Evolutionary conservation across 2,888 invertebrate species (phyloP), one percentile per base, ranked within the genome.

Genomic region (Junonia oenone): DNA sequence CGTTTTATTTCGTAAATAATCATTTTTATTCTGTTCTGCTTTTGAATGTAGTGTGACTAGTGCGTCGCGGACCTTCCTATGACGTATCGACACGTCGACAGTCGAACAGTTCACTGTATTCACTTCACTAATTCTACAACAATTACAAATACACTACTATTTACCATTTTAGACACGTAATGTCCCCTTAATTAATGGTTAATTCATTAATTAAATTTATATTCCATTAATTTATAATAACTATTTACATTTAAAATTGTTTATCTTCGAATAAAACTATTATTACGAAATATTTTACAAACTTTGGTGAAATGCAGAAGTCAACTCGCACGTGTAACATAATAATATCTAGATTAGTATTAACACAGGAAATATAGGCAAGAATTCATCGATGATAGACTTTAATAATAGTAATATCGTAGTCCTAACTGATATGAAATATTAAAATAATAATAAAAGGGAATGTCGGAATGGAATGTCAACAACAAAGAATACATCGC

Each of bases 91-190:
- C 65, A 63, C 63, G 54, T 66, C 69, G 68, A 68, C 59, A 61
- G 61, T 64, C 68, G 65, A 68, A 76, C 75, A 76, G 74, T 75
- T 78, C 76, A 76, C 78, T 73, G 75, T 68, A 69, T 77, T 81
- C 81, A 83, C 81, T 78, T 86, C 79, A 81, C 85, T 88, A 87
- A 79, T 66, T 78, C 88, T 88, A 90, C 86, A 87, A 87, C 89
- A 88, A 85, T 86, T 88, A 88, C 88, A 86, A 83, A 83, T 87
- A 88, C 83, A 82, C 87, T 87, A 89, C 85, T 82, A 81, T 85
- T 80, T 86, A 87, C 80, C 86, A 81, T 87, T 84, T 82, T 78
- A 84, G 87, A 88, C 84, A 86, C 80, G 71, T 78, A 81, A 81
- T 81, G 87, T 85, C 87, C 68, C 63, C 75, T 72, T 75, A 80